Evolutionary conservation across 2,797 vertebrate genomes (phyloP).

Genomic region (Chloroceryle inda): DNA sequence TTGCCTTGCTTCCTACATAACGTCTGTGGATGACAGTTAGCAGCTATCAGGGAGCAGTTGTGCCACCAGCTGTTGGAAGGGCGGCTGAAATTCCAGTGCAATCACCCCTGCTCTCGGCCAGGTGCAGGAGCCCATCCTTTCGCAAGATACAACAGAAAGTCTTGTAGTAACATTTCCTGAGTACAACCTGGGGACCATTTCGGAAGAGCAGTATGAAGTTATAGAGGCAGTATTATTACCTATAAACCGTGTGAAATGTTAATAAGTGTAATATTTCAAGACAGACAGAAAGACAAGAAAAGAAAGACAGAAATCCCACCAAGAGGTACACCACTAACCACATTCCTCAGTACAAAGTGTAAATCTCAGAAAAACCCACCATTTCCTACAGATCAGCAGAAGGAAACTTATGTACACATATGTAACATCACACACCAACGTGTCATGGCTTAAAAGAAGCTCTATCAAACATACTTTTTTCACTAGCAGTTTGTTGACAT

Average conservation of each 20-base stretch:
- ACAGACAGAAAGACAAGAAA: neutral
- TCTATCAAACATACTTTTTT: slow-evolving; percentile 70
- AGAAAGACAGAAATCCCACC: neutral
- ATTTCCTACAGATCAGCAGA: neutral
- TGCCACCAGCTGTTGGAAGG: neutral
- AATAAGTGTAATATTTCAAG: slow-evolving; percentile 52
- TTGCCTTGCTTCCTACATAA: neutral
- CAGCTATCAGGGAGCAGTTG: slow-evolving; percentile 33
- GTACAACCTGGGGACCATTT: slow-evolving; percentile 72
- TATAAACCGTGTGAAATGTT: slow-evolving; percentile 76
- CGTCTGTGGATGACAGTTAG: neutral
- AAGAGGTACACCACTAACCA: neutral
- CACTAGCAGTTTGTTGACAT: slow-evolving; percentile 62
- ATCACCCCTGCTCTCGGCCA: slow-evolving; percentile 20
- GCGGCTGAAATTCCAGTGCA: slow-evolving; percentile 61
- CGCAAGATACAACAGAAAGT: slow-evolving; percentile 70
- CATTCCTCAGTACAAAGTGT: neutral
- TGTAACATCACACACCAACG: neutral
- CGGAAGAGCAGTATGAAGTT: slow-evolving; percentile 63
- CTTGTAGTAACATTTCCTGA: slow-evolving; percentile 80
- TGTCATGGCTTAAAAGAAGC: slow-evolving; percentile 51
- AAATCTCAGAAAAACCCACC: neutral
- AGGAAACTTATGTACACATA: neutral
- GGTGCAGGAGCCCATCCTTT: slow-evolving; percentile 74
- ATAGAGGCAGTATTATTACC: slow-evolving; percentile 52